phyloP scores from a whole-genome alignment of 2,888 invertebrate genomes.

The Apoderus coryli region DNA sequence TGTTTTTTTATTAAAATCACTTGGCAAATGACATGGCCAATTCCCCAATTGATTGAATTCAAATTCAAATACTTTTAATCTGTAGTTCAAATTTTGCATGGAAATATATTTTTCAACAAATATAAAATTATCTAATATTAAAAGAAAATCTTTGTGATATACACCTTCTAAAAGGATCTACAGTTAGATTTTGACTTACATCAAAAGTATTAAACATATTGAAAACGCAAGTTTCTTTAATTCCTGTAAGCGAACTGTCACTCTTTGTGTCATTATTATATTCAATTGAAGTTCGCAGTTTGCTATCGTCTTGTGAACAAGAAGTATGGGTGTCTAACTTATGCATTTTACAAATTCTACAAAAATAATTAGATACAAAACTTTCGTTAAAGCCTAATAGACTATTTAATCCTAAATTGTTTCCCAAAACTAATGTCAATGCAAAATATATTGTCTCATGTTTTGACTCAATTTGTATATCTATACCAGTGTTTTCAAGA shows the following conservation, averaged over 20 bases:
- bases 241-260: background rate
- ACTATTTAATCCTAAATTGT: no score
- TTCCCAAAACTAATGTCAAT: conserved; percentile 1
- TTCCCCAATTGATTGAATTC: no score
- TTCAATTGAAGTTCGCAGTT: no score
- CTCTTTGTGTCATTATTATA: background rate
- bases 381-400: no score
- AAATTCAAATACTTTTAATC: background rate
- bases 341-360: conserved; percentile 4
- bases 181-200: no score
- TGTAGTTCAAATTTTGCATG: conserved; percentile 3
- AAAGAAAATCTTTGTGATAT: conserved; percentile 3
- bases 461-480: no score
- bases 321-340: background rate
- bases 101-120: background rate
- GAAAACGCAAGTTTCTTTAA: no score
- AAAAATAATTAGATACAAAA: no score
- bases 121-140: conserved; percentile 4
- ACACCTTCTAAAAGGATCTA: no score
- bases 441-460: conserved; percentile 3
- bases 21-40: no score
- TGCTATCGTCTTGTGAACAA: background rate
- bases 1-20: no score
- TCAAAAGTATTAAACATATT: no score
- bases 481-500: conserved; percentile 1